These are phyloP conservation scores for Buteo buteo DNA, from an alignment of 2,113 vertebrate species.

Conservation along the genomic window DNA sequence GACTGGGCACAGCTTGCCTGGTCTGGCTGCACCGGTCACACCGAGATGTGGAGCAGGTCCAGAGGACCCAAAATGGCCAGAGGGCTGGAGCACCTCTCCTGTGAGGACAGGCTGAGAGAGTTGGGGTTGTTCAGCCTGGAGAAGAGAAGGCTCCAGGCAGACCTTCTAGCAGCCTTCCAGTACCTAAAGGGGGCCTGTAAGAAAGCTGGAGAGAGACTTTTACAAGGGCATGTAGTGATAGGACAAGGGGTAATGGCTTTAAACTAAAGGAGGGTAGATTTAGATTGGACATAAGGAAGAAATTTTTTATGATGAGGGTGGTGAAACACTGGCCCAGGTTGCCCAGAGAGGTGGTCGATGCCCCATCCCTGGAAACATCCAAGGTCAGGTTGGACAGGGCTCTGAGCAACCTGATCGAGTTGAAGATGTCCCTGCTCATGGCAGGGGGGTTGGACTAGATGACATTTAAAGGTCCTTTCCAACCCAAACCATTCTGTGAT, in stretches of 20 bases:
- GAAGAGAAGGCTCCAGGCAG: not conserved
- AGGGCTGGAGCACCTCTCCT: no score
- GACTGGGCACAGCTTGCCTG: not conserved
- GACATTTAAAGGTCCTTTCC: not conserved
- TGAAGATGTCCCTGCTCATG: not conserved
- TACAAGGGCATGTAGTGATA: no score
- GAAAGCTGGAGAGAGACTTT: no score
- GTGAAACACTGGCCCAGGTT: no score
- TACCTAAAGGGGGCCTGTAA: no score
- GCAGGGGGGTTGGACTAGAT: not conserved
- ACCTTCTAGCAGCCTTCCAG: no score
- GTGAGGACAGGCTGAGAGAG: not conserved
- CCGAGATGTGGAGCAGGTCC: not conserved
- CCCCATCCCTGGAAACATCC: not conserved
- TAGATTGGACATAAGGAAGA: no score
- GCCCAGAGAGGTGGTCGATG: not conserved
- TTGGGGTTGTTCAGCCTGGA: not conserved
- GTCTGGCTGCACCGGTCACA: rapidly evolving
- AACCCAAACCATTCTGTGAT: not conserved
- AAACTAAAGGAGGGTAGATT: no score
- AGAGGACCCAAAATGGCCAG: no score
- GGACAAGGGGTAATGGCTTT: no score
- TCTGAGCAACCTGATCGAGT: not conserved
- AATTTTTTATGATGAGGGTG: no score
- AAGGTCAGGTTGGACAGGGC: not conserved